These are phyloP conservation scores for Kryphioiulus occultus DNA, from an alignment of 2,888 invertebrate species.

Conservation along the genomic window DNA sequence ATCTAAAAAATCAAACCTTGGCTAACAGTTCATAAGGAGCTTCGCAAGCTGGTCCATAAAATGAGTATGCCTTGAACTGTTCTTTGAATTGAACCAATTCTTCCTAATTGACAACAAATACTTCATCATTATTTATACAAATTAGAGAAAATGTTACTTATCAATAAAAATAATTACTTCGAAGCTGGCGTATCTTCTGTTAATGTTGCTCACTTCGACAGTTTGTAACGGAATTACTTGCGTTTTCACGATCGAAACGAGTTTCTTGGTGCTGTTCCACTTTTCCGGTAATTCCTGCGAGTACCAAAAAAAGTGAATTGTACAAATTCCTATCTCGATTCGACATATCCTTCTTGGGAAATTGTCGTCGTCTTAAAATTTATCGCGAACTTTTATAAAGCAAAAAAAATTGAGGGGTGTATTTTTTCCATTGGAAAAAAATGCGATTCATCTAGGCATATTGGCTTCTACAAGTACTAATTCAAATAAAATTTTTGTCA, in stretches of 20 bases:
- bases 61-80: conserved; percentile 46
- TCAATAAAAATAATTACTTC: too few relatives aligned
- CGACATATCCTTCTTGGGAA: too few relatives aligned
- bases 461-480: too few relatives aligned
- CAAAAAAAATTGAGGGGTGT: too few relatives aligned
- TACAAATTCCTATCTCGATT: too few relatives aligned
- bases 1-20: conserved; percentile 41
- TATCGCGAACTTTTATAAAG: too few relatives aligned
- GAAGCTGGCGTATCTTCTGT: conserved; percentile 84
- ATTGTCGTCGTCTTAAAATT: too few relatives aligned
- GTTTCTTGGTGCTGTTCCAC: conserved; percentile 94
- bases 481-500: too few relatives aligned
- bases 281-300: conserved; percentile 95
- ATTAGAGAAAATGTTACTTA: too few relatives aligned
- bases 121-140: too few relatives aligned
- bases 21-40: conserved; percentile 53
- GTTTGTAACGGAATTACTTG: conserved; percentile 95
- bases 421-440: conserved; percentile 64
- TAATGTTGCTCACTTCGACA: conserved; percentile 88
- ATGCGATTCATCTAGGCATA: too few relatives aligned
- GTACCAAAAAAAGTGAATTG: too few relatives aligned
- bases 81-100: conserved; percentile 57
- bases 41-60: conserved; percentile 37
- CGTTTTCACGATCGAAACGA: conserved; percentile 88
- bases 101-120: neutral